Conservation (phyloP, 2,888 invertebrate genomes). For the Drosophila paranaensis region DNA sequence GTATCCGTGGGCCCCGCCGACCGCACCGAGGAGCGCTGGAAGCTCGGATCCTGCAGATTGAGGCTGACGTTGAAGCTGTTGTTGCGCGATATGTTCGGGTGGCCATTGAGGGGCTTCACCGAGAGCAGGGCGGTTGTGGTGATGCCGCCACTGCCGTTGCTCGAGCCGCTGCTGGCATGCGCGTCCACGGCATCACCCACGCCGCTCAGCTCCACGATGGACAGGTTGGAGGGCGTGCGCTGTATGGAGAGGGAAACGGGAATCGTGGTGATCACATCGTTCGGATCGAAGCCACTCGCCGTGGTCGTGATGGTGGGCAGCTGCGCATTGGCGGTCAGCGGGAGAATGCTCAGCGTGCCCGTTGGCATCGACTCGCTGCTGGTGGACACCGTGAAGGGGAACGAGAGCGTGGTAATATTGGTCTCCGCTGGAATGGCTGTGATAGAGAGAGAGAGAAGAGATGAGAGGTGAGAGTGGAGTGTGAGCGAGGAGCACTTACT, state of each 20-base stretch:
- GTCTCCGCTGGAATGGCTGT: constrained; percentile 71
- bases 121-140: constrained; percentile 76
- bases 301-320: constrained; percentile 79
- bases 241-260: constrained; percentile 82
- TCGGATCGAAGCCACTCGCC: constrained; percentile 72
- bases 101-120: constrained; percentile 76
- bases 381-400: constrained; percentile 82
- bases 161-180: constrained; percentile 55
- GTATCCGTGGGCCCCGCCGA: constrained; percentile 63
- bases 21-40: constrained; percentile 78
- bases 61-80: constrained; percentile 81
- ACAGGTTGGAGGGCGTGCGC: constrained; percentile 74
- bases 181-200: constrained; percentile 42
- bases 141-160: constrained; percentile 56
- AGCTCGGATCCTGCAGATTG: constrained; percentile 72
- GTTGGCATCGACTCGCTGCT: constrained; percentile 79
- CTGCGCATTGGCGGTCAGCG: constrained; percentile 69
- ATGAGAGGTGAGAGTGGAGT: background rate
- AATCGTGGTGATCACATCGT: constrained; percentile 79
- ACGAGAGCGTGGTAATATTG: constrained; percentile 83
- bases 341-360: constrained; percentile 82
- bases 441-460: background rate
- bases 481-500: constrained; percentile 49
- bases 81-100: constrained; percentile 76
- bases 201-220: constrained; percentile 74